Percentiles rank a stretch among this genome's conserved stretches.
Evolutionary conservation across 2,797 vertebrate genomes (phyloP).

Genomic region (Tiaroga cobitis): DNA sequence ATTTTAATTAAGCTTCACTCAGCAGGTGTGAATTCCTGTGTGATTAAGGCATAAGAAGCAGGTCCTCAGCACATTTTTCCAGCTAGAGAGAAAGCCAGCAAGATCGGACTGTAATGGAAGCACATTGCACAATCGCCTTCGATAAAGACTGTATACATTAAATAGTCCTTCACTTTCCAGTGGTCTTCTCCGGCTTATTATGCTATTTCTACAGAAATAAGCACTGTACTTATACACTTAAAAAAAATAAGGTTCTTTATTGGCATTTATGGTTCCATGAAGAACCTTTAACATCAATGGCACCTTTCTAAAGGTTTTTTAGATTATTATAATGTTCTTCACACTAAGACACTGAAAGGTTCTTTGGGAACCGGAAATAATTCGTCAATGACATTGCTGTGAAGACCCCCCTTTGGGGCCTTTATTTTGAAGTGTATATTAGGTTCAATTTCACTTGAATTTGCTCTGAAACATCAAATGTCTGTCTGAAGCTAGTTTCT

Average conservation of each 20-base stretch:
- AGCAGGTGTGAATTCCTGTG: constrained; percentile 84
- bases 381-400: not conserved
- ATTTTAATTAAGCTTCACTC: constrained; percentile 86
- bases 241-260: not conserved
- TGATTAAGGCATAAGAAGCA: constrained; percentile 83
- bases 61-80: constrained; percentile 84
- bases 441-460: not conserved
- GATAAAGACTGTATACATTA: constrained; percentile 46
- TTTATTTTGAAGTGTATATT: constrained; percentile 6
- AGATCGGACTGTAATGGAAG: constrained; percentile 66
- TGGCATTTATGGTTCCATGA: not conserved
- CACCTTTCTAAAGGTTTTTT: not conserved
- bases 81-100: constrained; percentile 79
- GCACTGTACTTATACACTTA: not conserved
- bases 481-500: not conserved
- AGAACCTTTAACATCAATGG: not conserved
- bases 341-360: not conserved
- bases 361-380: not conserved
- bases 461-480: not conserved
- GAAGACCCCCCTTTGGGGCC: not conserved
- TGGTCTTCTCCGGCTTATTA: not conserved
- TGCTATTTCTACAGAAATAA: not conserved
- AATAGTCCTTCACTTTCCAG: not conserved
- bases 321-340: not conserved
- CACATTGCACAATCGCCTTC: constrained; percentile 71